Evolutionary conservation across 2,113 vertebrate genomes (phyloP).

Genomic region (Tychaedon coryphoeus): DNA sequence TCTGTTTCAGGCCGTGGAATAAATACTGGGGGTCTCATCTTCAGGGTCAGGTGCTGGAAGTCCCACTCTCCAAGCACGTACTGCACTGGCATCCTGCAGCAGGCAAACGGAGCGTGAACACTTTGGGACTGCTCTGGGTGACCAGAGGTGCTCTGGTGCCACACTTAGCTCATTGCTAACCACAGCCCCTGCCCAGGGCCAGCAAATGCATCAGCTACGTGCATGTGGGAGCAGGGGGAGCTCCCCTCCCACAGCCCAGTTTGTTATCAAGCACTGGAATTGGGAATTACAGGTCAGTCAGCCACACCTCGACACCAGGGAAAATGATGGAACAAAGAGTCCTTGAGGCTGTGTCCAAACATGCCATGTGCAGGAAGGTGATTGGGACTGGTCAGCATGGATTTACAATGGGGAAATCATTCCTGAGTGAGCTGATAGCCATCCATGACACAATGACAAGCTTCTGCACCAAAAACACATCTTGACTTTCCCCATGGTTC

Average conservation of each 20-base stretch:
- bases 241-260: not conserved
- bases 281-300: not conserved
- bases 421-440: not conserved
- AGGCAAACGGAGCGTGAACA: not conserved
- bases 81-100: constrained; percentile 89
- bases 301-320: accelerated
- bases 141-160: not conserved
- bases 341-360: not conserved
- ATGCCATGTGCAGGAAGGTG: not conserved
- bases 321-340: not conserved
- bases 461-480: accelerated
- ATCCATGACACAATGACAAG: not conserved
- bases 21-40: constrained; percentile 93
- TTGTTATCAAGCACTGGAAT: not conserved
- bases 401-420: not conserved
- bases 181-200: not conserved
- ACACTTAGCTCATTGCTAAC: not conserved
- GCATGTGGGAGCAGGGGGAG: not conserved
- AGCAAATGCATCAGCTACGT: not conserved
- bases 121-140: not conserved
- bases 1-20: constrained; percentile 97
- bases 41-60: constrained; percentile 88
- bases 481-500: not conserved
- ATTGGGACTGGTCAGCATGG: not conserved
- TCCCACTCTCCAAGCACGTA: constrained; percentile 97